Percentiles rank a stretch among this genome's conserved stretches.
Evolutionary conservation across 2,888 invertebrate genomes (phyloP).

Genomic region (Catocala nupta): DNA sequence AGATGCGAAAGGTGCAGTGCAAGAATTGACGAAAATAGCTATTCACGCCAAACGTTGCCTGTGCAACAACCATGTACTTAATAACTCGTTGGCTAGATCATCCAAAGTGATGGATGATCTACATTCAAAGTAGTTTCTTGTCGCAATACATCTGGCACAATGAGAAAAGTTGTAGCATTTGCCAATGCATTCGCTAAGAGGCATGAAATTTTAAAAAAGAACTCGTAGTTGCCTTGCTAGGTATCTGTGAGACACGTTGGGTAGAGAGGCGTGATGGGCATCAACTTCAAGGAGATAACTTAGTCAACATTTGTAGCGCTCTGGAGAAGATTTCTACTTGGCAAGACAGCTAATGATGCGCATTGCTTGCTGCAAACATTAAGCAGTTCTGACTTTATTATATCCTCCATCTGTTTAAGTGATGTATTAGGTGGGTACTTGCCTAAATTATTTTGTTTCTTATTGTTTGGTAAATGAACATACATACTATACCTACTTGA

Average conservation of each 20-base stretch:
- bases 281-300: conserved; percentile 36
- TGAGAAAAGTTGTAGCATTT: conserved; percentile 30
- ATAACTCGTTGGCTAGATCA: conserved; percentile 43
- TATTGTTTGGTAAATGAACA: conserved; percentile 17
- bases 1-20: conserved; percentile 52
- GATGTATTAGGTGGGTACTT: conserved; percentile 23
- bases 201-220: conserved; percentile 30
- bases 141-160: conserved; percentile 29
- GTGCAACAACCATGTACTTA: conserved; percentile 51
- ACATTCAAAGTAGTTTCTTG: conserved; percentile 29
- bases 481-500: neutral
- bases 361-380: conserved; percentile 24
- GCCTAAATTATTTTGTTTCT: conserved; percentile 18
- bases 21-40: conserved; percentile 45
- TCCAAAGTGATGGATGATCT: too few species aligned
- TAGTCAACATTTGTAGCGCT: neutral
- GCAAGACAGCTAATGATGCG: conserved; percentile 43
- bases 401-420: conserved; percentile 36
- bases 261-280: conserved; percentile 37
- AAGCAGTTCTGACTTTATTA: conserved; percentile 41
- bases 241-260: conserved; percentile 20
- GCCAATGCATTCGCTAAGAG: conserved; percentile 46
- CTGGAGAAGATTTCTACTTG: conserved; percentile 34
- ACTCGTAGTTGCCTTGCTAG: conserved; percentile 27
- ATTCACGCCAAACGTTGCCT: conserved; percentile 45